A percentile compares a stretch with the other conserved stretches of the same genome.
These are phyloP conservation scores for Sus cebifrons DNA, from an alignment of 2,797 vertebrate species.

Conservation along the genomic window DNA sequence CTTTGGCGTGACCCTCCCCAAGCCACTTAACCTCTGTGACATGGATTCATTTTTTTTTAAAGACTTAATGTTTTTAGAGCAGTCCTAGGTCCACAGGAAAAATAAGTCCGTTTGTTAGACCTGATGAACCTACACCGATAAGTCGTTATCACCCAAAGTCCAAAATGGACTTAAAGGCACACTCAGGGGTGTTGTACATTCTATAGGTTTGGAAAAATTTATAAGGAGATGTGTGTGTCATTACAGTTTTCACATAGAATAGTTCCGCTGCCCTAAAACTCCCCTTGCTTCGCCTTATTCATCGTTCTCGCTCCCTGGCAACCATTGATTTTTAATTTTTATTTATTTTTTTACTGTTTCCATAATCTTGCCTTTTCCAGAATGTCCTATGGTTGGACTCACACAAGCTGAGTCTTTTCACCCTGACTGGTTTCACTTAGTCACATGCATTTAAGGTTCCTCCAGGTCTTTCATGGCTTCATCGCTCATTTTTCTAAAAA, in stretches of 20 bases:
- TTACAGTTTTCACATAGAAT: background rate
- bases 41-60: background rate
- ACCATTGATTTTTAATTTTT: background rate
- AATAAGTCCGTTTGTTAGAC: background rate
- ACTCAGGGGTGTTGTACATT: background rate
- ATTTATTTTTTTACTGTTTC: background rate
- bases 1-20: background rate
- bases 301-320: background rate
- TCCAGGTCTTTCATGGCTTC: background rate
- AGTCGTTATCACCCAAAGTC: background rate
- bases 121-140: background rate
- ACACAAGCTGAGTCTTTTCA: background rate
- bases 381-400: background rate
- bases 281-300: background rate
- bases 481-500: background rate
- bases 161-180: background rate
- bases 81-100: slow-evolving; percentile 5
- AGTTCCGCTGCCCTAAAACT: background rate
- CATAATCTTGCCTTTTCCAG: background rate
- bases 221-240: background rate
- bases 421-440: slow-evolving; percentile 17
- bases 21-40: slow-evolving; percentile 8
- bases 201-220: background rate
- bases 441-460: background rate
- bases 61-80: slow-evolving; percentile 29